Evolutionary conservation across 2,113 vertebrate species (phyloP), one percentile per base, ranked within the genome.

Genomic region (Cnemophilus loriae): DNA sequence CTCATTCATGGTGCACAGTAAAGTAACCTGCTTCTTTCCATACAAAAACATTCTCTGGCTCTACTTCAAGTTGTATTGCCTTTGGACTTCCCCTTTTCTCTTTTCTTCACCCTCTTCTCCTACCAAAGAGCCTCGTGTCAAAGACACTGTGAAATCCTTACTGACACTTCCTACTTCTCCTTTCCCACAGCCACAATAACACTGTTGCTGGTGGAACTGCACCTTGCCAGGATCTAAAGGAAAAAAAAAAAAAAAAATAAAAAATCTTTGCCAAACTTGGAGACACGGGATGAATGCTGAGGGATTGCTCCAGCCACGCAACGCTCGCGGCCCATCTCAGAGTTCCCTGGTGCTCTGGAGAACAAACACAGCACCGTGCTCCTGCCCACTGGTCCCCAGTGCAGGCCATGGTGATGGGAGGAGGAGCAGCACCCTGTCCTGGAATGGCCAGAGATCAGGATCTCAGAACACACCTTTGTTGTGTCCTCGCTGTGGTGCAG

Each of bases 271-370:
- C 59, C 37, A 41, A 46, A 37, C 6, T 21, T 44, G 60, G 67
- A 33, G 81, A 32, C 30, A 39, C 2, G 3, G 4, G 22, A 27
- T 13, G 42, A 84, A 79, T 4, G 33, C 46, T 63, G 60, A 70
- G 26, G 42, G 47, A 27, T 0, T 32, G 42, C 69, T 94, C 26
- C 42, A 44, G n/a, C n/a, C n/a, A n/a, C n/a, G n/a, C n/a, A n/a
- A n/a, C 16, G 9, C 16, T 27, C 24, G 15, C 1, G 3, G 3
- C 27, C 37, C 73, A 26, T 11, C 50, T 24, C 3, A 0, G 73
- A 74, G 55, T 0, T 61, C 24, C 35, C 27, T 15, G 39, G 26
- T 8, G 27, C 46, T 61, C 24, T n/a, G 46, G 28, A 74, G 63
- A 70, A 68, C 16, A 74, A 92, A 24, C 27, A 11, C 27, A 5